These are phyloP conservation scores for Pseudomyrmex pallidus DNA, from an alignment of 1,140 invertebrate genomes.

Conservation along the genomic window DNA sequence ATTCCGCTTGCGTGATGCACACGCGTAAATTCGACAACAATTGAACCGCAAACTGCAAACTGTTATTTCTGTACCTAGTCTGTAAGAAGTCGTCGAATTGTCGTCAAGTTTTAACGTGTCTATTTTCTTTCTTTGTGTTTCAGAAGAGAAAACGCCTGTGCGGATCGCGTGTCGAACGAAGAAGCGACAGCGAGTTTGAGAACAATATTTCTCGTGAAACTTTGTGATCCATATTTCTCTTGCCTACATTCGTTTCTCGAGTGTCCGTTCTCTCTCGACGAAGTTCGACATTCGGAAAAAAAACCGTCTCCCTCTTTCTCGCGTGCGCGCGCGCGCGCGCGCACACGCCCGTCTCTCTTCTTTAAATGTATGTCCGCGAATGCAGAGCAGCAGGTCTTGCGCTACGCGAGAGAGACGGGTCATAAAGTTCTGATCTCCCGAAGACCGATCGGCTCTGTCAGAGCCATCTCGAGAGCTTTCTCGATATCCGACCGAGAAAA, in stretches of 20 bases:
- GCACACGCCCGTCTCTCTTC: not conserved
- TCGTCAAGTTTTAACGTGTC: not conserved
- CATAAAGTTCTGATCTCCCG: constrained; percentile 29
- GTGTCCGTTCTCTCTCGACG: constrained; percentile 1
- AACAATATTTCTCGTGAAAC: constrained; percentile 16
- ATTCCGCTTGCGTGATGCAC: no score
- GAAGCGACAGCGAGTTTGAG: not conserved
- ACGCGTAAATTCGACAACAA: no score
- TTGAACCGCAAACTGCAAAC: no score
- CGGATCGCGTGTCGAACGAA: constrained; percentile 9
- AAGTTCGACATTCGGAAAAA: not conserved
- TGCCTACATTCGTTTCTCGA: not conserved
- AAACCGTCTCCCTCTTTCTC: not conserved
- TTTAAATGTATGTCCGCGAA: constrained; percentile 16
- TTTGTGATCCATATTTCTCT: constrained; percentile 9
- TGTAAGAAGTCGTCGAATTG: not conserved
- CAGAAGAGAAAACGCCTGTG: not conserved
- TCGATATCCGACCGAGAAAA: constrained; percentile 12
- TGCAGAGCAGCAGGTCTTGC: constrained; percentile 3
- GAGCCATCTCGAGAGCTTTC: constrained; percentile 35
- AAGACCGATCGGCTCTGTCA: constrained; percentile 36
- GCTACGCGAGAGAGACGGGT: not conserved
- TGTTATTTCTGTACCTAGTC: no score
- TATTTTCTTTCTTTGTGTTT: constrained; percentile 10
- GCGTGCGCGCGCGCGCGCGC: not conserved